Evolutionary conservation across 2,113 vertebrate species (phyloP).

Genomic region (Pandion haliaetus): DNA sequence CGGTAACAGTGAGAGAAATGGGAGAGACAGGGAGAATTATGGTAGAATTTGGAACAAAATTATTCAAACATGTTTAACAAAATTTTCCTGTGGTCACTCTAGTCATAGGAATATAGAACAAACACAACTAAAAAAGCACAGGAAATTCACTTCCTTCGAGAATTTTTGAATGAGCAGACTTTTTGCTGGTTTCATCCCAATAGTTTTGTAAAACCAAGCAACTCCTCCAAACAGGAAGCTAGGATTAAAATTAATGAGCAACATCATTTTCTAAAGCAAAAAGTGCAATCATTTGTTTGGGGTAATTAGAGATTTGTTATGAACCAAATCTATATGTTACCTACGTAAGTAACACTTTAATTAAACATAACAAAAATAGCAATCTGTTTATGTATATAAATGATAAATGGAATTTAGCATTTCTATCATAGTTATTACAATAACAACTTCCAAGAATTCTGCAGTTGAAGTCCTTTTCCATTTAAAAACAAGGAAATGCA

Average conservation of each 20-base stretch:
- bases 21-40: neutral
- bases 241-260: neutral
- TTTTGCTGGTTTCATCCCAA: neutral
- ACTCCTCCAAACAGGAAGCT: neutral
- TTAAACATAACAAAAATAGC: neutral
- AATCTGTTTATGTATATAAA: neutral
- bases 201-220: neutral
- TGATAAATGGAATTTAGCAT: neutral
- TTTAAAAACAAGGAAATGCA: neutral
- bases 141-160: neutral
- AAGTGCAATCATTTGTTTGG: neutral
- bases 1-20: too few species aligned
- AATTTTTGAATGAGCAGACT: neutral
- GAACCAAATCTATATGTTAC: neutral
- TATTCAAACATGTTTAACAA: neutral
- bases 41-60: neutral
- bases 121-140: neutral
- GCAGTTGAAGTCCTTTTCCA: neutral
- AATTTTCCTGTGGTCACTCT: neutral
- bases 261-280: neutral
- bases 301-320: neutral
- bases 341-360: neutral
- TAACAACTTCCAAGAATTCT: neutral
- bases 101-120: neutral
- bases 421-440: neutral